phyloP scores from a whole-genome alignment of 2,888 invertebrate genomes.

The Amblyteles armatorius region DNA sequence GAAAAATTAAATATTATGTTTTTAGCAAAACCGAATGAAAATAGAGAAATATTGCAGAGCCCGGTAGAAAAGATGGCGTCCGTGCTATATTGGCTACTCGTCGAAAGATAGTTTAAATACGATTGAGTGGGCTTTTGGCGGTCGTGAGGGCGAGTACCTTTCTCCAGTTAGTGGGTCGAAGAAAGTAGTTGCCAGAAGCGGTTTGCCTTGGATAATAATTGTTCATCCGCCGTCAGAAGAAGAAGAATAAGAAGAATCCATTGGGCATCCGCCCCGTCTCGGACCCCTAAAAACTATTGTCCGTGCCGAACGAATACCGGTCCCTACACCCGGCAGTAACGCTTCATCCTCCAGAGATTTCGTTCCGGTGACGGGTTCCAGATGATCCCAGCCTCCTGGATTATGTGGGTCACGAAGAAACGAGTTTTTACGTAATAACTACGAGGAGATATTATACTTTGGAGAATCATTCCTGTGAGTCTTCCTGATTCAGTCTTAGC shows the following conservation, averaged over 20 bases:
- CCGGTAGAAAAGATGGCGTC: not conserved
- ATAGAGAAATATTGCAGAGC: not conserved
- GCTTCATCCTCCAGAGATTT: slow-evolving; percentile 28
- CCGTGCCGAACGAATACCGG: not conserved
- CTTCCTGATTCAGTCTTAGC: slow-evolving; percentile 16
- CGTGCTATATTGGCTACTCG: not conserved
- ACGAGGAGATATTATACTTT: slow-evolving; percentile 16
- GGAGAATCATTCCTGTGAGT: slow-evolving; percentile 23
- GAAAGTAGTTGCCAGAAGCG: slow-evolving; percentile 82
- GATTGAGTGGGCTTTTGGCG: slow-evolving; percentile 75
- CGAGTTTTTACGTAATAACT: slow-evolving; percentile 79
- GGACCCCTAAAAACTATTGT: slow-evolving; percentile 7
- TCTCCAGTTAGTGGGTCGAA: slow-evolving; percentile 83
- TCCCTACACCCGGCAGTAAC: not conserved
- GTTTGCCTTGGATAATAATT: slow-evolving; percentile 83
- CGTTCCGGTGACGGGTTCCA: slow-evolving; percentile 41
- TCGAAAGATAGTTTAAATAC: slow-evolving; percentile 62
- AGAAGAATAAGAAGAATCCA: not conserved
- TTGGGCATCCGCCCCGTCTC: not conserved
- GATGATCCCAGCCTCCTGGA: slow-evolving; percentile 26
- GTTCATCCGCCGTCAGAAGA: slow-evolving; percentile 61
- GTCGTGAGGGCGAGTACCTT: slow-evolving; percentile 76
- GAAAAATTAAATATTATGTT: no score
- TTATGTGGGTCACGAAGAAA: slow-evolving; percentile 76
- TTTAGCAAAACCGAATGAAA: slow-evolving; percentile 6